Evolutionary conservation across 2,113 vertebrate genomes (phyloP).

Genomic region (Dryoscopus gambensis): DNA sequence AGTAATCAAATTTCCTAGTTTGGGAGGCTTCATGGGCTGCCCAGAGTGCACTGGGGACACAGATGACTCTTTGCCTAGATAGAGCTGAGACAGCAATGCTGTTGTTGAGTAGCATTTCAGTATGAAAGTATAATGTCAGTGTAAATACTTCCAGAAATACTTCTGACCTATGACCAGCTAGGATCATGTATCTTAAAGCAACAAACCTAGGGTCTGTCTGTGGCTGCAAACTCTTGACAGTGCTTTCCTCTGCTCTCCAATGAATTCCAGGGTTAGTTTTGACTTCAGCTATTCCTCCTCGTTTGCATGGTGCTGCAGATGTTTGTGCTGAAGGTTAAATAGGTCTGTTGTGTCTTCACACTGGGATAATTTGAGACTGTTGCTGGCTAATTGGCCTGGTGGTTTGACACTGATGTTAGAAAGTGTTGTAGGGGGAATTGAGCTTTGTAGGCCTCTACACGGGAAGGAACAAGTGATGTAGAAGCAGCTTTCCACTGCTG

Average conservation of each 20-base stretch:
- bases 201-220: background rate
- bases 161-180: slow-evolving; percentile 40
- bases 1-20: background rate
- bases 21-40: background rate
- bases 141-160: slow-evolving; percentile 56
- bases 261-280: background rate
- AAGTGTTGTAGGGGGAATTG: background rate
- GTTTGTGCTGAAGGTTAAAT: background rate
- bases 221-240: background rate
- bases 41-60: background rate
- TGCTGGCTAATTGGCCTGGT: background rate
- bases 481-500: background rate
- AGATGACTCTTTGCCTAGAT: background rate
- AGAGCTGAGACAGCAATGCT: background rate
- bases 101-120: background rate
- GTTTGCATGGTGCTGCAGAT: background rate
- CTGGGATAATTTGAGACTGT: background rate
- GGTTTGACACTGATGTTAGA: background rate
- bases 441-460: background rate
- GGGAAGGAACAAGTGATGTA: background rate
- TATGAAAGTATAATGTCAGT: slow-evolving; percentile 42
- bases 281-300: background rate
- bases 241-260: background rate
- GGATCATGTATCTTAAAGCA: slow-evolving; percentile 47
- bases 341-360: background rate